Evolutionary conservation across 2,888 invertebrate species (phyloP).

Genomic region (Rhynchonema sp.): DNA sequence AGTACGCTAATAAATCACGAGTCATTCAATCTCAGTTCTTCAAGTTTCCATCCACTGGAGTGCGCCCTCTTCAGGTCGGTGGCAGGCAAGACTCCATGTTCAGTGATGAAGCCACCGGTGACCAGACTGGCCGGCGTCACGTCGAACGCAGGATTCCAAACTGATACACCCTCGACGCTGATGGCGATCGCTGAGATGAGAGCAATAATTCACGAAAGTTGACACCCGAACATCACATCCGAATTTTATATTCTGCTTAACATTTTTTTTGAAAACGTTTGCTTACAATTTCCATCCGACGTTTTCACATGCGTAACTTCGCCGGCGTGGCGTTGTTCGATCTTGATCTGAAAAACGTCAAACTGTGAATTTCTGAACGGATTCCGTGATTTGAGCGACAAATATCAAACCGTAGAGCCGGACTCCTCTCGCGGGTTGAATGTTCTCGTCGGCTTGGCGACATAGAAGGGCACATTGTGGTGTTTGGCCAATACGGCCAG

Average conservation of each 20-base stretch:
- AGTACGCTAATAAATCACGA: too few species aligned
- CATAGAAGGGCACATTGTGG: slow-evolving; percentile 72
- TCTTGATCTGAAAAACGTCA: slow-evolving; percentile 69
- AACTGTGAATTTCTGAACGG: too few species aligned
- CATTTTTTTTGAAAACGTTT: too few species aligned
- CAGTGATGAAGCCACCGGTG: slow-evolving; percentile 64
- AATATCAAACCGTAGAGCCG: too few species aligned
- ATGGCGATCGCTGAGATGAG: slow-evolving; percentile 10
- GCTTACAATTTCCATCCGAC: too few species aligned
- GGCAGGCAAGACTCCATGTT: slow-evolving; percentile 57
- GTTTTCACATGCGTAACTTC: slow-evolving; percentile 69
- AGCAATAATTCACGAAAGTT: too few species aligned
- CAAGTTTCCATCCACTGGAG: neutral
- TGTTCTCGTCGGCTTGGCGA: slow-evolving; percentile 74
- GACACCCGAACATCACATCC: too few species aligned
- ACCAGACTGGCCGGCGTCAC: slow-evolving; percentile 81
- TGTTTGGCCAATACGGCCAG: slow-evolving; percentile 75
- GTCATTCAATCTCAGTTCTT: too few species aligned
- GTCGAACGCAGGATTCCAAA: slow-evolving; percentile 98
- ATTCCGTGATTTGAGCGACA: too few species aligned
- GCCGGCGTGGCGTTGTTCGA: slow-evolving; percentile 71
- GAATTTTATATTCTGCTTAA: too few species aligned
- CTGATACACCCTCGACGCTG: slow-evolving; percentile 50
- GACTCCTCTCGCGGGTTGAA: slow-evolving; percentile 70
- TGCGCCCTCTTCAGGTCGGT: neutral